Conservation (phyloP, 2,797 vertebrate genomes). For the Lepus oiostolus region DNA sequence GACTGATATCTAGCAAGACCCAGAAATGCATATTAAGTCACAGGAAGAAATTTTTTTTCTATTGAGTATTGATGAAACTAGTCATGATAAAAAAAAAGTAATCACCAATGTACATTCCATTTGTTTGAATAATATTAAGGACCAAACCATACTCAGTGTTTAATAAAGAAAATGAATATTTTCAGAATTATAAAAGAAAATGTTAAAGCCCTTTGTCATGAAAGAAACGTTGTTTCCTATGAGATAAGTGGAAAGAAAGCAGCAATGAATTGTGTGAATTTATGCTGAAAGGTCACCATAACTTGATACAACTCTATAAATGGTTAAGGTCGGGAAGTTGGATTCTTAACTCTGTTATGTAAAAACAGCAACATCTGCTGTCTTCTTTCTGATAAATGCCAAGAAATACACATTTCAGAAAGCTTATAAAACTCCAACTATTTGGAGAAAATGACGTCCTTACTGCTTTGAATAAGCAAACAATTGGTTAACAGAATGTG, state of each 20-base stretch:
- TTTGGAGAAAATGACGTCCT: slow-evolving; percentile 67
- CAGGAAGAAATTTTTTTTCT: slow-evolving; percentile 41
- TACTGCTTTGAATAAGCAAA: slow-evolving; percentile 67
- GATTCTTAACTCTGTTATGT: slow-evolving; percentile 45
- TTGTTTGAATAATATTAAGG: slow-evolving; percentile 63
- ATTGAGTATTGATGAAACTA: slow-evolving; percentile 46
- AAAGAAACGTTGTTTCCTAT: slow-evolving; percentile 67
- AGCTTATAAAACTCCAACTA: slow-evolving; percentile 47
- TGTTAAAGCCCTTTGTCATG: slow-evolving; percentile 54
- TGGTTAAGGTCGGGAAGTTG: slow-evolving; percentile 31
- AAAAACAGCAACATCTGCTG: slow-evolving; percentile 50
- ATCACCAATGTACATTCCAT: not conserved
- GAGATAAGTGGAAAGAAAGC: slow-evolving; percentile 62
- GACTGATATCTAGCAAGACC: slow-evolving; percentile 16
- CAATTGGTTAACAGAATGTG: slow-evolving; percentile 52
- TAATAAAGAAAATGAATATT: slow-evolving; percentile 63
- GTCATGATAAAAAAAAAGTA: slow-evolving; percentile 66
- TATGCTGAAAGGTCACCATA: slow-evolving; percentile 61
- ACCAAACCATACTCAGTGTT: slow-evolving; percentile 6
- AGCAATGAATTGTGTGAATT: slow-evolving; percentile 55
- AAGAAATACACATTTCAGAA: slow-evolving; percentile 60
- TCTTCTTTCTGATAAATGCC: slow-evolving; percentile 66
- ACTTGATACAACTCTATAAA: slow-evolving; percentile 65
- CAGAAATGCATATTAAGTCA: slow-evolving; percentile 48
- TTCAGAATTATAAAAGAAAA: slow-evolving; percentile 64